A percentile compares a stretch with the other conserved stretches of the same genome.
Conservation (phyloP, 1,140 invertebrate genomes). For the Zaprionus kolodkinae region DNA sequence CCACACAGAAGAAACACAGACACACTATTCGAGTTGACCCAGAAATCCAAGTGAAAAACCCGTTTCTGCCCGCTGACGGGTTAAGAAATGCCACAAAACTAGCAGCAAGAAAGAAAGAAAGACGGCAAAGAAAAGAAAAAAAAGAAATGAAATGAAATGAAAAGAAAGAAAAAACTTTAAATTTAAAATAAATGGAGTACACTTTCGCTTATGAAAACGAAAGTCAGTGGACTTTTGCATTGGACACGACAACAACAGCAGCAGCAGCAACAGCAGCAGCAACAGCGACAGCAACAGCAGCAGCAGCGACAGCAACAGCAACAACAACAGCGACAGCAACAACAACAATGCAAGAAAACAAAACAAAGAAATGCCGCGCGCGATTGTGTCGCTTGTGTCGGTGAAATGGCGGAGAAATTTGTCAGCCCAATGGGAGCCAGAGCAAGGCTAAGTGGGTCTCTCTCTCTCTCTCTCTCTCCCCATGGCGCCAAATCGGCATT, state of each 20-base stretch:
- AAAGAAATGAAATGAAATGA: constrained; percentile 53
- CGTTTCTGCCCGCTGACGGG: constrained; percentile 46
- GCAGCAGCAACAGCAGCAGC: not conserved
- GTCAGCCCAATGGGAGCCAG: constrained; percentile 54
- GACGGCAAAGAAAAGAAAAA: constrained; percentile 49
- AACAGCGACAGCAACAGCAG: not conserved
- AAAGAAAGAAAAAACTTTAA: constrained; percentile 65
- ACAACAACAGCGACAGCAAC: not conserved
- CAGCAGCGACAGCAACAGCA: not conserved
- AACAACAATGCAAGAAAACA: not conserved
- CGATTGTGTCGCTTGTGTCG: constrained; percentile 22
- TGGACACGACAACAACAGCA: constrained; percentile 18
- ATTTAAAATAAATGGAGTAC: constrained; percentile 79
- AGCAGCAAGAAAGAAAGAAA: constrained; percentile 48
- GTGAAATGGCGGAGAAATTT: constrained; percentile 80
- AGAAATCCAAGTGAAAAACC: constrained; percentile 57
- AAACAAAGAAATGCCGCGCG: constrained; percentile 35
- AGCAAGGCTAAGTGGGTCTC: constrained; percentile 32
- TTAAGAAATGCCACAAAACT: constrained; percentile 61
- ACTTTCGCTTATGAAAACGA: constrained; percentile 83
- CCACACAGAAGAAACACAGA: constrained; percentile 25
- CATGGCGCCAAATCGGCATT: constrained; percentile 37
- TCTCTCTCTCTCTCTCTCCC: not conserved
- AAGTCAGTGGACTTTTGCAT: constrained; percentile 76
- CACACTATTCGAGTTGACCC: constrained; percentile 67